Conservation (phyloP, 2,797 vertebrate species). For the Microctenopoma lineatum region DNA sequence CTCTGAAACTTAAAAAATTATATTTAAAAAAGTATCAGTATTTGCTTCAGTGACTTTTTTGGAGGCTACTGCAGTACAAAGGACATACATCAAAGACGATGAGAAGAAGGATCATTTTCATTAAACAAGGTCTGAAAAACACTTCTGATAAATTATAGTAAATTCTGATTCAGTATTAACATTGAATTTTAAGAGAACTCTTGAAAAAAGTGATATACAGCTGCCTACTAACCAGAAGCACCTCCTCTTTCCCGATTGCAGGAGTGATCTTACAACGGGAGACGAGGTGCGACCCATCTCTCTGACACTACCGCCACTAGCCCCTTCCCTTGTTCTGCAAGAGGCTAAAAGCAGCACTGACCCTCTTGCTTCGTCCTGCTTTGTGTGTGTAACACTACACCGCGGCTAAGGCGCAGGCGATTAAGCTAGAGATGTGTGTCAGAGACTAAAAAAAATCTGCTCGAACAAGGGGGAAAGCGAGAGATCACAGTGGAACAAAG, state of each 20-base stretch:
- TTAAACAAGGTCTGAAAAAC: slow-evolving; percentile 4
- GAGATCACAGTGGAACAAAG: slow-evolving; percentile 43
- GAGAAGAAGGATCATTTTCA: slow-evolving; percentile 4
- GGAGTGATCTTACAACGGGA: slow-evolving; percentile 23
- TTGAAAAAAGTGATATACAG: background rate
- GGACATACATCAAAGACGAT: slow-evolving; percentile 6
- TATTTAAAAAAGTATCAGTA: background rate
- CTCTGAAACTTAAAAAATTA: background rate
- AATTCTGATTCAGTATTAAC: slow-evolving; percentile 8
- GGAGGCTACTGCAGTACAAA: background rate
- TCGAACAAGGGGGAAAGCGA: slow-evolving; percentile 7
- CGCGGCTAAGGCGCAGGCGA: slow-evolving; percentile 18
- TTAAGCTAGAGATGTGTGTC: slow-evolving; percentile 28
- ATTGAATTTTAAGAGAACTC: too few species aligned
- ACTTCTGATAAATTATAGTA: background rate
- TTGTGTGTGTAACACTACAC: slow-evolving; percentile 38
- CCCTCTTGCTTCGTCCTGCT: slow-evolving; percentile 52
- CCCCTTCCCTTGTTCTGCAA: slow-evolving; percentile 50
- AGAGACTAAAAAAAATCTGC: slow-evolving; percentile 29
- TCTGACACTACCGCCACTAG: slow-evolving; percentile 2
- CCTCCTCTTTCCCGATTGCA: slow-evolving; percentile 13
- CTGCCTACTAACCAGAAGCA: background rate
- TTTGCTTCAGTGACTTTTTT: background rate
- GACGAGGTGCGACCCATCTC: slow-evolving; percentile 27
- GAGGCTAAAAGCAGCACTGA: slow-evolving; percentile 24